Base-by-base conservation (phyloP, 2,113 vertebrate species). In the Typhlomys cinereus region DNA sequence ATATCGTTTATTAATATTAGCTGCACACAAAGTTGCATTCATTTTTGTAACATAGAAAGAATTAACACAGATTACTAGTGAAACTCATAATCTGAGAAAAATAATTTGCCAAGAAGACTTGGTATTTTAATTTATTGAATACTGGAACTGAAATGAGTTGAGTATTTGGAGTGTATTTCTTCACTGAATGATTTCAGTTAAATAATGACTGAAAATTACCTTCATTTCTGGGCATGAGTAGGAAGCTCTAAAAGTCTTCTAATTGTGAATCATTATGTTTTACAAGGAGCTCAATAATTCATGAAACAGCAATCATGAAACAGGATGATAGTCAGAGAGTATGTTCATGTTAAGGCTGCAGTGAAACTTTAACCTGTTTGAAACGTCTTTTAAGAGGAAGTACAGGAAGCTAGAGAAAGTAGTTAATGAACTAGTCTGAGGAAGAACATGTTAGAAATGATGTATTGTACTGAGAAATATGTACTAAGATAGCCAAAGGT, bases 391-490 rank as follows among this genome's bases (percentile, higher is more conserved):
- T n/a, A n/a, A n/a, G n/a, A n/a, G n/a, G n/a, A 54, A 9, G 6
- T 89, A 31, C 44, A 93, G 20, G 57, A 29, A 85, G 34, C 64
- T 81, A 25, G 8, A 79, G 7, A 27, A 18, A n/a, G 12, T 66
- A 52, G 46, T 80, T 89, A 84, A 93, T 81, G 48, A 80, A 41
- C 81, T 67, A 71, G 66, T 34, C 52, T 46, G 0, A 70, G 13
- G 2, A 93, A 92, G 67, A 91, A 29, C 9, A 78, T 86, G 11
- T 23, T 48, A 92, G 48, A 39, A 27, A 90, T 41, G 13, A 88
- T 2, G 39, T 69, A 87, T 84, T 90, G 66, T 64, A 84, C 29
- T 88, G 48, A 94, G 39, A 95, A 79, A 91, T 80, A 70, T 41
- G 34, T 88, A 27, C 29, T 44, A 70, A 21, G 46, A 36, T 17